Base-by-base conservation (phyloP, 1,140 invertebrate species). In the Drosophila auraria region DNA sequence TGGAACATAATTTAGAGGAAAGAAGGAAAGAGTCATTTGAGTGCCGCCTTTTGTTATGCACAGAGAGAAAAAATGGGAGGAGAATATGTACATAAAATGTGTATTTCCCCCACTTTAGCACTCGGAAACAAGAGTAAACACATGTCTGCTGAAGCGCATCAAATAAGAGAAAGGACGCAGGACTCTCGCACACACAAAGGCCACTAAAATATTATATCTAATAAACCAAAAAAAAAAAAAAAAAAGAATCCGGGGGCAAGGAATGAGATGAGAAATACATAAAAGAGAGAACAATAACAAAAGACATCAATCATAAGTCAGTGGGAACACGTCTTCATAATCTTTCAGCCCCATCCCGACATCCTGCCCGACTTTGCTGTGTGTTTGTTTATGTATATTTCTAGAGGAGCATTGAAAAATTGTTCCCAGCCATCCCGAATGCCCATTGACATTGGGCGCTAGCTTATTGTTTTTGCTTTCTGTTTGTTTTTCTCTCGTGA, bases 261-360 rank as follows among this genome's bases (percentile, higher is more conserved):
- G 27, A 72, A 61, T 59, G 23, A 72, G 54, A 73, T 73, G 45
- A 76, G 38, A 63, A 54, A 72, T 58, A 58, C 47, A 71, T 69
- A 78, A 73, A 80, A 69, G 64, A 61, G 51, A 33, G 42, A 80
- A 62, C 63, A 87, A 83, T 90, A 90, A 86, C 86, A 90, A 90
- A 90, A 90, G 65, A 78, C 86, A 90, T 90, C 86, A 90, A 90
- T 90, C 86, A 90, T 90, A 90, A 90, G 86, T 90, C 86, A 84
- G 59, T 69, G 84, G 65, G 54, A 53, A 79, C 81, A 89, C 65
- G 80, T 87, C 79, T 82, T 75, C 80, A 82, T 77, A 82, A 87
- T 87, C 83, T 79, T 62, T 64, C 59, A 59, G 38, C 30, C 49
- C 42, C 54, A 51, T 27, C 3, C 60, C 68, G 11, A 33, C 44